A percentile compares a stretch with the other conserved stretches of the same genome.
These are phyloP conservation scores for Lacanobia oleracea DNA, from an alignment of 2,888 invertebrate species.

Conservation along the genomic window DNA sequence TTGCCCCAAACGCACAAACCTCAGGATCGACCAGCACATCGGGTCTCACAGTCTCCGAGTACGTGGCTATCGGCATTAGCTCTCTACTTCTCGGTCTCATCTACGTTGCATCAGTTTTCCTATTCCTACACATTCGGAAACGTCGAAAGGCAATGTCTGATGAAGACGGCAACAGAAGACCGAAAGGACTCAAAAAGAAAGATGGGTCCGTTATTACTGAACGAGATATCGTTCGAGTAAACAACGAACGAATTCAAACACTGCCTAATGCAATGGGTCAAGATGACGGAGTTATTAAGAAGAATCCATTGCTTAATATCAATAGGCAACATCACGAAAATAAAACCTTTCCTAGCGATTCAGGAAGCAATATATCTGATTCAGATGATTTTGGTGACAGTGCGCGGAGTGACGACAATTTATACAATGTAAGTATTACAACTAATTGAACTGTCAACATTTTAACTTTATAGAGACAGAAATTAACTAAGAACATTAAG, in stretches of 20 bases:
- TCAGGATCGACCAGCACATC: conserved; percentile 88
- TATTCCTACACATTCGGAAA: conserved; percentile 95
- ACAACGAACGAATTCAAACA: conserved; percentile 82
- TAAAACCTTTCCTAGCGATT: conserved; percentile 86
- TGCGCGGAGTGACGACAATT: conserved; percentile 79
- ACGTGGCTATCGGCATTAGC: conserved; percentile 95
- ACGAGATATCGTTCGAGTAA: conserved; percentile 86
- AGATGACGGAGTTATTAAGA: conserved; percentile 94
- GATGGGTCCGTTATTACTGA: conserved; percentile 85
- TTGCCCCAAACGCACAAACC: conserved; percentile 92
- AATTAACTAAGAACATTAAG: conserved; percentile 7
- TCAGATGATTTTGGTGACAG: conserved; percentile 91
- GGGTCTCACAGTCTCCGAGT: conserved; percentile 94
- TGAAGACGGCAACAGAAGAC: conserved; percentile 82
- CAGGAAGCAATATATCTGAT: conserved; percentile 92
- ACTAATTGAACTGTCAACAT: not conserved
- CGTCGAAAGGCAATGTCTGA: conserved; percentile 88
- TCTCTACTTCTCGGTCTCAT: conserved; percentile 96
- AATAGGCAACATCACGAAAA: conserved; percentile 91
- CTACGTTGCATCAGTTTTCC: conserved; percentile 96
- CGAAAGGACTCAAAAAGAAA: conserved; percentile 83
- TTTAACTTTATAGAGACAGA: not conserved
- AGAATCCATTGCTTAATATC: conserved; percentile 93
- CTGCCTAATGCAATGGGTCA: conserved; percentile 87
- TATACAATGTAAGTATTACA: conserved; percentile 77